Percentiles rank a stretch among this genome's conserved stretches.
phyloP scores from a whole-genome alignment of 2,797 vertebrate genomes.

The Crocidura indochinensis region DNA sequence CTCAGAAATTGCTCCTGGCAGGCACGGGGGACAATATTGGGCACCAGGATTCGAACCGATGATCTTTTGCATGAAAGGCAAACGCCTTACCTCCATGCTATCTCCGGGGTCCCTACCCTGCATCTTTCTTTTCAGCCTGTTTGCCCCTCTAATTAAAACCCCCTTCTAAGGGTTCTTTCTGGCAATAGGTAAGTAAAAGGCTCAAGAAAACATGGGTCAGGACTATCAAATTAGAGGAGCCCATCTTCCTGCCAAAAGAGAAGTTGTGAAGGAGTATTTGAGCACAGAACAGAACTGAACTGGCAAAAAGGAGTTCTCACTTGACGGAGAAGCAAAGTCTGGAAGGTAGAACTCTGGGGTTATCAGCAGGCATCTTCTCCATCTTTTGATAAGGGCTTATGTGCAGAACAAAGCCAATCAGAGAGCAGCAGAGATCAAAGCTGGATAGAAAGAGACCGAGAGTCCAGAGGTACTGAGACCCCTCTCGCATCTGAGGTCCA shows the following conservation, averaged over 20 bases:
- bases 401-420: not conserved
- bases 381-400: not conserved
- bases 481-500: not conserved
- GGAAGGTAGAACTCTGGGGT: not conserved
- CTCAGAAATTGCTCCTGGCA: too few species aligned
- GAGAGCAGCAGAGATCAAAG: conserved; percentile 10
- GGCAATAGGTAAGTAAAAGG: not conserved
- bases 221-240: not conserved
- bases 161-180: not conserved
- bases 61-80: too few species aligned
- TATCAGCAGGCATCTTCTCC: not conserved
- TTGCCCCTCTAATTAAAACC: not conserved
- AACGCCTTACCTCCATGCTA: too few species aligned
- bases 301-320: not conserved
- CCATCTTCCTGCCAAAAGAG: not conserved
- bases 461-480: not conserved
- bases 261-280: not conserved
- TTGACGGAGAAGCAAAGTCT: not conserved
- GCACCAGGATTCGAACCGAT: too few species aligned
- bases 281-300: not conserved
- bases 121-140: not conserved
- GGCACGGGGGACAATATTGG: too few species aligned
- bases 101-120: too few species aligned
- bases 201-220: not conserved
- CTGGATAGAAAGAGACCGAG: not conserved